A percentile compares a stretch with the other conserved stretches of the same genome.
phyloP scores from a whole-genome alignment of 2,797 vertebrate species.

The Sebastes trivittatus region DNA sequence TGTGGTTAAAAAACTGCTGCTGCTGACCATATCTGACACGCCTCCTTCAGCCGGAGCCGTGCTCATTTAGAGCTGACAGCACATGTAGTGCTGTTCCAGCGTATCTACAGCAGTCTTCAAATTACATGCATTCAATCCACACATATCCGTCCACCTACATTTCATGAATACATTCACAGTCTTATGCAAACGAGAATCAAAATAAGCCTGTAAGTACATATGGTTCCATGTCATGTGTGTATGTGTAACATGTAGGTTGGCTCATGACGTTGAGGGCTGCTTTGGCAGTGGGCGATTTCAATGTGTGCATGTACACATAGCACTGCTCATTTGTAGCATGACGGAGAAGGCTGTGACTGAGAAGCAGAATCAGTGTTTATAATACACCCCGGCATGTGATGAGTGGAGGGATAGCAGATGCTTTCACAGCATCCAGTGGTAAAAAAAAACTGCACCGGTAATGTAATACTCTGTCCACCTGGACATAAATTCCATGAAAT shows the following conservation, averaged over 20 bases:
- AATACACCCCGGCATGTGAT: slow-evolving; percentile 4
- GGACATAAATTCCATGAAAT: not conserved
- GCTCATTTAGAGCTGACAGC: not conserved
- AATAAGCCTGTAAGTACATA: not conserved
- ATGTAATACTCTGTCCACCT: slow-evolving; percentile 2
- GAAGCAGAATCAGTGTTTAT: not conserved
- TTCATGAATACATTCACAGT: not conserved
- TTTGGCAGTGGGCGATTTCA: slow-evolving; percentile 8
- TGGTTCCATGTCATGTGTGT: not conserved
- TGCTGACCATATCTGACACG: not conserved
- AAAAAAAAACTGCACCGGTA: not conserved
- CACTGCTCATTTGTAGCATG: slow-evolving; percentile 1
- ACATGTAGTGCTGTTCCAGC: not conserved
- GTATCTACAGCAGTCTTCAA: not conserved
- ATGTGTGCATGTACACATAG: slow-evolving; percentile 16
- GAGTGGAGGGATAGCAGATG: not conserved
- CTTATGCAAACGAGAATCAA: not conserved
- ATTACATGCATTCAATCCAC: not conserved
- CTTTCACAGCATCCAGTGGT: slow-evolving; percentile 9
- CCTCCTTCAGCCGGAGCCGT: not conserved
- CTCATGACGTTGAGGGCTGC: not conserved
- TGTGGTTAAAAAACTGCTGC: not conserved
- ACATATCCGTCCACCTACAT: not conserved
- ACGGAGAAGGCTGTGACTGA: slow-evolving; percentile 9
- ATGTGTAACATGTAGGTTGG: not conserved